Evolutionary conservation across 2,797 vertebrate species (phyloP).

Genomic region (Novumbra hubbsi): DNA sequence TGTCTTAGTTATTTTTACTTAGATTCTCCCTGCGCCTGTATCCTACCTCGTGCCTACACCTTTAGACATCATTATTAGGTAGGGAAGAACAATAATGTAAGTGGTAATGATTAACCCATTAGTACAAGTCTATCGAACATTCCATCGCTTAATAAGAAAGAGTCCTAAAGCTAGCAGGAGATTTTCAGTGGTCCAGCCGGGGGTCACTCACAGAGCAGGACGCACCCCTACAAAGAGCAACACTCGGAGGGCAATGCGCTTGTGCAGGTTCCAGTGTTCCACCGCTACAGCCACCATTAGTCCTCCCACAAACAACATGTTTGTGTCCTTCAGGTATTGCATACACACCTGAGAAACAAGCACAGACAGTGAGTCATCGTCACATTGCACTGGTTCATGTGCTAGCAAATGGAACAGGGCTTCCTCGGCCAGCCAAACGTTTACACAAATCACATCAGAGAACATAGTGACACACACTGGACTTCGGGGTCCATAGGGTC

Average conservation of each 20-base stretch:
- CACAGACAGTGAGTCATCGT: background rate
- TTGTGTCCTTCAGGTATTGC: constrained; percentile 96
- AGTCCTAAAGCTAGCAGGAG: background rate
- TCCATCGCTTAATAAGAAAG: constrained; percentile 9
- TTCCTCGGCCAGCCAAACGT: background rate
- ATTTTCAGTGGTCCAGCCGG: background rate
- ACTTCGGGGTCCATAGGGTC: background rate
- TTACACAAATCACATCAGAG: background rate
- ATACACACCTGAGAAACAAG: constrained; percentile 82
- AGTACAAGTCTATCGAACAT: constrained; percentile 18
- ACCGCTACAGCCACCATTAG: constrained; percentile 91
- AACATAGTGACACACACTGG: background rate
- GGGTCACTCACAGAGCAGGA: constrained; percentile 85
- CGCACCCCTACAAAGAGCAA: constrained; percentile 87
- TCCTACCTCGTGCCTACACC: too few relatives aligned
- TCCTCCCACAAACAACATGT: constrained; percentile 91
- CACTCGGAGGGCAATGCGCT: constrained; percentile 88
- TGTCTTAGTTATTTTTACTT: too few relatives aligned
- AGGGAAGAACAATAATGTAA: background rate
- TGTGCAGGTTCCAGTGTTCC: constrained; percentile 95
- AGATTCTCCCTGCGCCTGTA: too few relatives aligned
- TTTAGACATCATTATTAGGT: constrained; percentile 12
- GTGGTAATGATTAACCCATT: constrained; percentile 10
- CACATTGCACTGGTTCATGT: background rate
- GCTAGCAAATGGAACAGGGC: background rate